Conservation (phyloP, 2,113 vertebrate genomes). For the Pleuronectes platessa region DNA sequence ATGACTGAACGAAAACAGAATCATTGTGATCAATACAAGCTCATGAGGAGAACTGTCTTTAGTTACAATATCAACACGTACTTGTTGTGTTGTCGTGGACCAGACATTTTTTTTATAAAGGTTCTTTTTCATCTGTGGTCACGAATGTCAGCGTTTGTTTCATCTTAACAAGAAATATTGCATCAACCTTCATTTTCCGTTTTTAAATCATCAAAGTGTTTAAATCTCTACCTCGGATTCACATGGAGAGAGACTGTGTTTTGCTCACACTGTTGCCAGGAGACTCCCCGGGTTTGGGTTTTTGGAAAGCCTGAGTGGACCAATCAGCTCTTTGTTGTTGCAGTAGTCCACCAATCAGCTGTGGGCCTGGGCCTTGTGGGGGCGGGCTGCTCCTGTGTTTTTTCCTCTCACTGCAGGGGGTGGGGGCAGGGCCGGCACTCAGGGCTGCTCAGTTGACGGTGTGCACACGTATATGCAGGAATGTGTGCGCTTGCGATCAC, state of each 20-base stretch:
- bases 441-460: conserved; percentile 14
- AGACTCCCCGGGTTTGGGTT: conserved; percentile 60
- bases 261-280: conserved; percentile 76
- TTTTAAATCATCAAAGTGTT: conserved; percentile 27
- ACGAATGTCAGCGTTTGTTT: conserved; percentile 2
- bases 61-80: no score
- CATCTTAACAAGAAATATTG: conserved; percentile 16
- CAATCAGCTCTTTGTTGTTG: conserved; percentile 74
- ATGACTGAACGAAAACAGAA: no score
- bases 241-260: conserved; percentile 50
- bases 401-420: conserved; percentile 19
- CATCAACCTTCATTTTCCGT: conserved; percentile 32
- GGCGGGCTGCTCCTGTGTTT: conserved; percentile 59
- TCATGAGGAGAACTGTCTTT: no score
- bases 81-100: not conserved
- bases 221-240: conserved; percentile 36
- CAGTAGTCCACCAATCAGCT: conserved; percentile 61
- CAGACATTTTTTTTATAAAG: not conserved
- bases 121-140: not conserved
- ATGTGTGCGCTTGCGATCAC: not conserved
- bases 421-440: conserved; percentile 43
- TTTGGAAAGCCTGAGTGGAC: conserved; percentile 48
- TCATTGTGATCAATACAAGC: no score
- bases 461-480: not conserved
- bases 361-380: conserved; percentile 52